These are phyloP conservation scores for Drosophila kuntzei DNA, from an alignment of 2,888 invertebrate genomes.

Conservation along the genomic window DNA sequence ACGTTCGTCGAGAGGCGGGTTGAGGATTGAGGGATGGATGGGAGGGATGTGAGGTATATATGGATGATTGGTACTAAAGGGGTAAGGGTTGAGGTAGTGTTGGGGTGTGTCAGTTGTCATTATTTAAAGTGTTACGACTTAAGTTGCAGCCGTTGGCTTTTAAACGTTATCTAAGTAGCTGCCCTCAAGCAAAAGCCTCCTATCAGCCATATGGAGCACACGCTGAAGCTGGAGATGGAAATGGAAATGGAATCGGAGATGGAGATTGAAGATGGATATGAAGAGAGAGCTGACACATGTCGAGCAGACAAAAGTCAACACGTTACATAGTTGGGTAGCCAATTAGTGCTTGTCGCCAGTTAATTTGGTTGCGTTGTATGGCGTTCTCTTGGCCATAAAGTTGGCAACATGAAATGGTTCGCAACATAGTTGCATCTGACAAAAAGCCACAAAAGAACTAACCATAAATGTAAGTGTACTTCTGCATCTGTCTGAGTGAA, in stretches of 20 bases:
- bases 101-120: slow-evolving; percentile 39
- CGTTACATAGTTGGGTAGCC: slow-evolving; percentile 47
- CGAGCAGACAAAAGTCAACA: slow-evolving; percentile 28
- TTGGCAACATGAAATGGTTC: slow-evolving; percentile 61
- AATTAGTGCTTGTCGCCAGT: slow-evolving; percentile 68
- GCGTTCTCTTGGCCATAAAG: slow-evolving; percentile 50
- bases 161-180: slow-evolving; percentile 79
- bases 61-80: not conserved
- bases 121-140: slow-evolving; percentile 75
- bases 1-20: slow-evolving; percentile 18
- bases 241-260: slow-evolving; percentile 1
- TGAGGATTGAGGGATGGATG: not conserved
- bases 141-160: slow-evolving; percentile 63
- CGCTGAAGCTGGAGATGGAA: not conserved
- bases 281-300: slow-evolving; percentile 25
- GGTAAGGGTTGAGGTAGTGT: too few relatives aligned
- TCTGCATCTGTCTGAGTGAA: slow-evolving; percentile 27
- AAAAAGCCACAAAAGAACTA: slow-evolving; percentile 43
- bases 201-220: slow-evolving; percentile 48
- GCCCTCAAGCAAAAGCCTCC: slow-evolving; percentile 32
- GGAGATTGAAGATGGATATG: too few relatives aligned
- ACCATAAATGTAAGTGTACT: slow-evolving; percentile 62
- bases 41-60: slow-evolving; percentile 2
- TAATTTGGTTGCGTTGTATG: slow-evolving; percentile 61
- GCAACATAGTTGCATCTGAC: slow-evolving; percentile 33